phyloP scores from a whole-genome alignment of 2,113 vertebrate species.

The Leucopternis melanops region DNA sequence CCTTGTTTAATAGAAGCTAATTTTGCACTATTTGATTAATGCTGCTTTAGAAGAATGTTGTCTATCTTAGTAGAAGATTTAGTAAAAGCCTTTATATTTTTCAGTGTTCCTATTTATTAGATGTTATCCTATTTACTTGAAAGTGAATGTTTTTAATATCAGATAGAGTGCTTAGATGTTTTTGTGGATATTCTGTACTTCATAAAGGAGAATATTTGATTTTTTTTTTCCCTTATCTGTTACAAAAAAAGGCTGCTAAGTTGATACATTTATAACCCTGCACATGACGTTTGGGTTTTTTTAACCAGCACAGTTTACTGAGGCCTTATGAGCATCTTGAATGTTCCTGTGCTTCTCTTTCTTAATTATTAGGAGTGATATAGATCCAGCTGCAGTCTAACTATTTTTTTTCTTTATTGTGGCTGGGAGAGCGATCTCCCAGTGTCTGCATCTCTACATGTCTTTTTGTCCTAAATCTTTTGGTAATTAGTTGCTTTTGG shows the following conservation, averaged over 20 bases:
- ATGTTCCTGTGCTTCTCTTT: background rate
- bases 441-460: background rate
- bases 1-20: background rate
- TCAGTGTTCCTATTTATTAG: background rate
- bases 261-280: background rate
- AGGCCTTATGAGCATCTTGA: background rate
- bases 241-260: background rate
- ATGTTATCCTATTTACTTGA: background rate
- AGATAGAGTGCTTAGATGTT: background rate
- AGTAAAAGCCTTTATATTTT: background rate
- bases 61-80: background rate
- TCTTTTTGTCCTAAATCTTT: background rate
- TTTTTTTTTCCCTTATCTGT: background rate
- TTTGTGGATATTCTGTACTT: background rate
- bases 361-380: background rate
- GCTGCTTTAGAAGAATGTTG: background rate
- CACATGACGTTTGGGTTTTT: background rate
- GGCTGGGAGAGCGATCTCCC: background rate
- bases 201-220: background rate
- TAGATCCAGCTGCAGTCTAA: background rate
- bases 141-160: background rate
- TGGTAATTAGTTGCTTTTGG: background rate
- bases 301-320: background rate
- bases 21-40: background rate
- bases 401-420: background rate